Evolutionary conservation across 2,888 invertebrate genomes (phyloP).

Genomic region (Pecten maximus): DNA sequence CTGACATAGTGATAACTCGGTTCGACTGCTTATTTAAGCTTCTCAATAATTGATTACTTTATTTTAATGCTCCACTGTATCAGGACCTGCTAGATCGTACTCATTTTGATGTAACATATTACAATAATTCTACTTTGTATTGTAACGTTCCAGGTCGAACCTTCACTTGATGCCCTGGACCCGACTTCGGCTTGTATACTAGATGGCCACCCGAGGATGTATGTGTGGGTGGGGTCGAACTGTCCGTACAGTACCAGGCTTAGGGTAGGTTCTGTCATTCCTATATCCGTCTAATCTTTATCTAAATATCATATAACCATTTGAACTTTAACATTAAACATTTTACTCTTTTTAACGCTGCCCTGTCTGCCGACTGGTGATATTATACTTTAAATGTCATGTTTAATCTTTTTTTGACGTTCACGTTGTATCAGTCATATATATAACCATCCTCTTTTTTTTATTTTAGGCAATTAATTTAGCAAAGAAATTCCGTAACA

Average conservation of each 20-base stretch:
- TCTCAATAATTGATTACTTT: no score
- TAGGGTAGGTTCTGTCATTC: slow-evolving; percentile 61
- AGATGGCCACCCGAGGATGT: slow-evolving; percentile 73
- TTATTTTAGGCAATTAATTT: slow-evolving; percentile 67
- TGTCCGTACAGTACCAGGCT: slow-evolving; percentile 63
- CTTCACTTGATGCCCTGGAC: slow-evolving; percentile 59
- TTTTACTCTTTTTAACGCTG: not conserved
- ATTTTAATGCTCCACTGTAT: no score
- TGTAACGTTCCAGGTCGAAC: slow-evolving; percentile 56
- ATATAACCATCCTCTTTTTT: not conserved
- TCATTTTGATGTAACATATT: no score
- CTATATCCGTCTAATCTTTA: not conserved
- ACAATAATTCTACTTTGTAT: not conserved
- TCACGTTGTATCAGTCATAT: no score
- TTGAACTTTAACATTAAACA: no score
- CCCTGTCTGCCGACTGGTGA: not conserved
- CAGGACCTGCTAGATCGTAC: no score
- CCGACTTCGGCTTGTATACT: slow-evolving; percentile 61
- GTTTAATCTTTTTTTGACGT: no score
- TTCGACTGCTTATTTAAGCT: no score
- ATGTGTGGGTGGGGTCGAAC: slow-evolving; percentile 72
- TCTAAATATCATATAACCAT: no score
- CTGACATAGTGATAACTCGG: no score
- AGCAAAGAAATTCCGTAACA: slow-evolving; percentile 67
- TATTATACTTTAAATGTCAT: no score